Evolutionary conservation across 2,797 vertebrate genomes (phyloP), one percentile per base, ranked within the genome.

Genomic region (Falco columbarius): DNA sequence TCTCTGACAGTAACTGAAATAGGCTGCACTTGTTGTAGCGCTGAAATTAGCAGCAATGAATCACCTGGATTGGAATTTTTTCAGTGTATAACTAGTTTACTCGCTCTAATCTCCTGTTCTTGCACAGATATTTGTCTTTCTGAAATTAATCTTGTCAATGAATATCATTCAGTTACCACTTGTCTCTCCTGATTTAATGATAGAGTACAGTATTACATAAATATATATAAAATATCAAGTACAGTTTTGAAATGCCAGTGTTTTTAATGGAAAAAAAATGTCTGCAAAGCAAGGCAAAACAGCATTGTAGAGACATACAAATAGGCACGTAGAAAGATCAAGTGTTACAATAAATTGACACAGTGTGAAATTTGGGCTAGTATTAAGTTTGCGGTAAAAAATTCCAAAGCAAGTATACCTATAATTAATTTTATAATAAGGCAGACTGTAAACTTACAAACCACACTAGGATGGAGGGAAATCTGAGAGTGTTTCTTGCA

Each of bases 1-100:
- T 61, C 42, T 92, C 40, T 65, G 77, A 66, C n/a, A 61, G 71
- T 29, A 87, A 77, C 62, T 40, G 29, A 88, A 88, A 59, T 17
- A 66, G 44, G 76, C 76, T 27, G 29, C 17, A 17, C 15, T 56
- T 75, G 0, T 52, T 30, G 2, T 49, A 58, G 36, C n/a, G 86
- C 62, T 84, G 76, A 93, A 94, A 95, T 93, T 89, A 96, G 55
- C 38, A 88, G 65, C 73, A 79, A 40, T 62, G 51, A 84, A 88
- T 94, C 89, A 96, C 46, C 62, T 83, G 54, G 36, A 47, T 6
- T 38, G 56, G 56, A 13, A 7, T 68, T 65, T 77, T 88, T 91
- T 42, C 42, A 49, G 8, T 29, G 26, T 19, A 7, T 58, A 88
- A 93, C 81, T 72, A 77, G 46, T 67, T 89, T 75, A 59, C 79